Evolutionary conservation across 37 sponge, comb jelly and placozoan species (phyloP), one percentile per base, ranked within the genome.

Genomic region (Halisarca cf. caerulea): DNA sequence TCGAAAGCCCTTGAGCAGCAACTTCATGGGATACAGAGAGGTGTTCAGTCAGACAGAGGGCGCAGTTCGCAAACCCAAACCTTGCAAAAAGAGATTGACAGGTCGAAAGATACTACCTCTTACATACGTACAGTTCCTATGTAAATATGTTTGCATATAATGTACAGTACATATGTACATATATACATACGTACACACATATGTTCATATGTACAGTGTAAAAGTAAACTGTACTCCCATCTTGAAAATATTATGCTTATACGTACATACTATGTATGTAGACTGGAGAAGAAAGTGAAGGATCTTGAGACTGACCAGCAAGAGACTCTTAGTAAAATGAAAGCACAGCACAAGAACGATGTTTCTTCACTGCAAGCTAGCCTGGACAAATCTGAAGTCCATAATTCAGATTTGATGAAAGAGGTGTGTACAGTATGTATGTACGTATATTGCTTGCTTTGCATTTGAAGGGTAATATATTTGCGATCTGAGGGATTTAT

Each of bases 351-450:
- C 60, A 60, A 8, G 27, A 75, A 80, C 0, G 94, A 93, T 73
- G 61, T 93, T 17, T 75, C 85, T 34, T 68, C 55, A 21, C 79
- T 87, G 30, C 87, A 93, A 83, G 75, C 82, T 17, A 9, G 80
- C 30, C 43, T 86, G 45, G 88, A 82, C 14, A 4, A 54, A 21
- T 55, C 82, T 0, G 94, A 93, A 53, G 44, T 88, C 17, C 81
- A 62, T 32, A 85, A 88, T 54, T 79, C 94, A 18, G 94, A 93
- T 40, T 88, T 93, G 32, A 90, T 87, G 82, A 90, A 88, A 45
- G 94, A 93, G 82, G 93, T 89, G 40, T 1, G 59, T 36, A 55
- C 51, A 14, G n/a, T n/a, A n/a, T n/a, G n/a, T n/a, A n/a, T n/a
- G n/a, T n/a, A n/a, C n/a, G n/a, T n/a, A n/a, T n/a, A n/a, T n/a